Evolutionary conservation across 2,888 invertebrate genomes (phyloP).

Genomic region (Brenthis daphne): DNA sequence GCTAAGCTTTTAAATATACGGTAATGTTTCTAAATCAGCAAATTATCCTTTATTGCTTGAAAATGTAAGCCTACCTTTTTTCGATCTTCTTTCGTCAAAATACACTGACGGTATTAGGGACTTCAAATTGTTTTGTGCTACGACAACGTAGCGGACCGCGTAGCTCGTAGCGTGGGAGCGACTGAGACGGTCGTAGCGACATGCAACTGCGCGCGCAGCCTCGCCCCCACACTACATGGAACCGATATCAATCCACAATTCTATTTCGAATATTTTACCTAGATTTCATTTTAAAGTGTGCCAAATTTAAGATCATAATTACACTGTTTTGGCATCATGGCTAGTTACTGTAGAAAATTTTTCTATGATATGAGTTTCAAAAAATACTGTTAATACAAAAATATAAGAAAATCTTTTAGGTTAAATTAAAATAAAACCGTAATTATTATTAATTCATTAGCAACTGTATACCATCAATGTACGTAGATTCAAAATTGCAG

Average conservation of each 20-base stretch:
- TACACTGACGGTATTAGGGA: constrained; percentile 41
- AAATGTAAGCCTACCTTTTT: constrained; percentile 36
- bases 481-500: neutral
- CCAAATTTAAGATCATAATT: constrained; percentile 25
- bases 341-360: no score
- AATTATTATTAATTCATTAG: no score
- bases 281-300: constrained; percentile 55
- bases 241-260: constrained; percentile 75
- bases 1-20: neutral
- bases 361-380: no score
- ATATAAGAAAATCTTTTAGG: no score
- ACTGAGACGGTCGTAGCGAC: constrained; percentile 69
- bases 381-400: no score
- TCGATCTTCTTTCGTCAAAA: constrained; percentile 41
- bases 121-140: constrained; percentile 54
- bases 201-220: constrained; percentile 76
- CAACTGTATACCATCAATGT: no score
- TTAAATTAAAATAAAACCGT: no score
- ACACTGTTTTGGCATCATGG: neutral
- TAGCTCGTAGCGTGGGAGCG: constrained; percentile 65
- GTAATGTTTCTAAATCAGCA: neutral
- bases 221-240: constrained; percentile 72
- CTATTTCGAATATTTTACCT: constrained; percentile 66
- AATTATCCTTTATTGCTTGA: constrained; percentile 13
- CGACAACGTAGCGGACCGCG: constrained; percentile 66